phyloP scores from a whole-genome alignment of 2,797 vertebrate species.

The Gorsachius magnificus region DNA sequence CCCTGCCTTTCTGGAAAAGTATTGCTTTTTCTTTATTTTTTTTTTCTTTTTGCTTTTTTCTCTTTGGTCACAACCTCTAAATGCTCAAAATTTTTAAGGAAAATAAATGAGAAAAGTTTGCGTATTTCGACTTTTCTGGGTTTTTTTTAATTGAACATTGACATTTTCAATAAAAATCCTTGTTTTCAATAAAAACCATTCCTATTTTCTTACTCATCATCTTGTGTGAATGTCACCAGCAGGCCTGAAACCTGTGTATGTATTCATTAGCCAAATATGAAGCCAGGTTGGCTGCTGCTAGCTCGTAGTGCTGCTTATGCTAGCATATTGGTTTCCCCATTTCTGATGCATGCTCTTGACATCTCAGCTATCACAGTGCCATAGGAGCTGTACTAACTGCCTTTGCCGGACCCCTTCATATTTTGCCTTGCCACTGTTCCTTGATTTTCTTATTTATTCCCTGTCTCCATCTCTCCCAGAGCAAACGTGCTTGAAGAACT shows the following conservation, averaged over 20 bases:
- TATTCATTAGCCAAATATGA: conserved; percentile 10
- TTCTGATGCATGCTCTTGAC: background rate
- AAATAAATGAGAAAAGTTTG: background rate
- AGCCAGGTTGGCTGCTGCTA: background rate
- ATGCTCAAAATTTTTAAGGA: background rate
- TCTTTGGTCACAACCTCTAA: background rate
- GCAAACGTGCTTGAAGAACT: background rate
- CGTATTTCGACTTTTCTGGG: background rate
- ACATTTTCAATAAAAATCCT: background rate
- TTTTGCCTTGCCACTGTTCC: background rate
- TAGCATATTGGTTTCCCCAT: background rate
- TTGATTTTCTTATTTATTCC: background rate
- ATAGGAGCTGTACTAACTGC: background rate
- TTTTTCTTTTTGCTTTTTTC: background rate
- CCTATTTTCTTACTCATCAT: conserved; percentile 7
- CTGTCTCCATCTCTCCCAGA: background rate
- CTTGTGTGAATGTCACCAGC: conserved; percentile 21
- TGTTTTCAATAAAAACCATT: conserved; percentile 16
- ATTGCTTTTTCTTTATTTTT: background rate
- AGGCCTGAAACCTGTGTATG: conserved; percentile 1
- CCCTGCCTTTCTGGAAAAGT: background rate
- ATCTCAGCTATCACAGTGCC: background rate
- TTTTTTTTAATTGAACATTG: background rate
- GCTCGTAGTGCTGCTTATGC: background rate
- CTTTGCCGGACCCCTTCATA: background rate